These are phyloP conservation scores for Bicyclus anynana DNA, from an alignment of 1,140 invertebrate species.

Conservation along the genomic window DNA sequence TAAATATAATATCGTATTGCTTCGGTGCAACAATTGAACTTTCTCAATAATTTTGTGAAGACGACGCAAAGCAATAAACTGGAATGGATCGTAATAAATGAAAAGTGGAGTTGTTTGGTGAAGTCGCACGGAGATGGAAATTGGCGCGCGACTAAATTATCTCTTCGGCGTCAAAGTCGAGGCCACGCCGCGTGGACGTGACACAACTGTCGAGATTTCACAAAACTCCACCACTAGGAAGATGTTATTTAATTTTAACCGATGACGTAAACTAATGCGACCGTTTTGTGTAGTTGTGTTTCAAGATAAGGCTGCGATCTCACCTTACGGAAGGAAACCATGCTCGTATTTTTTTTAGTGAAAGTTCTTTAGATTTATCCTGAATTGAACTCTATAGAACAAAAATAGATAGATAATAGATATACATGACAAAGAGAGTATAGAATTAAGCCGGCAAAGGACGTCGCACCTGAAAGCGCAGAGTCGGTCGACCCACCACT, in stretches of 20 bases:
- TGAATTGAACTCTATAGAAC: too few species aligned
- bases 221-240: constrained; percentile 4
- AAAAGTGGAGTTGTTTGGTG: constrained; percentile 5
- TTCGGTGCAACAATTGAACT: too few species aligned
- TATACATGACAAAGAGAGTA: too few species aligned
- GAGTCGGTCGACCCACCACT: too few species aligned
- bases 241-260: constrained; percentile 3
- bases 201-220: constrained; percentile 1
- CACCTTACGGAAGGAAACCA: too few species aligned
- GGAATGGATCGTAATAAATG: background rate
- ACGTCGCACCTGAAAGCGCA: too few species aligned
- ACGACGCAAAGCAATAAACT: background rate
- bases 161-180: constrained; percentile 25
- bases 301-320: background rate
- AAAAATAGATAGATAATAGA: too few species aligned
- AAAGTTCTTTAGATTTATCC: too few species aligned
- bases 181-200: constrained; percentile 17
- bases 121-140: background rate
- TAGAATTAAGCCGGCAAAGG: too few species aligned
- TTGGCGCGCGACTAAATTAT: constrained; percentile 17
- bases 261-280: background rate
- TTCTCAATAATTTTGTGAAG: too few species aligned
- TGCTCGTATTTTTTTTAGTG: too few species aligned
- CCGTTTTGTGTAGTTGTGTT: background rate
- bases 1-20: too few species aligned